phyloP scores from a whole-genome alignment of 1,140 invertebrate species.

The Sinella curviseta region DNA sequence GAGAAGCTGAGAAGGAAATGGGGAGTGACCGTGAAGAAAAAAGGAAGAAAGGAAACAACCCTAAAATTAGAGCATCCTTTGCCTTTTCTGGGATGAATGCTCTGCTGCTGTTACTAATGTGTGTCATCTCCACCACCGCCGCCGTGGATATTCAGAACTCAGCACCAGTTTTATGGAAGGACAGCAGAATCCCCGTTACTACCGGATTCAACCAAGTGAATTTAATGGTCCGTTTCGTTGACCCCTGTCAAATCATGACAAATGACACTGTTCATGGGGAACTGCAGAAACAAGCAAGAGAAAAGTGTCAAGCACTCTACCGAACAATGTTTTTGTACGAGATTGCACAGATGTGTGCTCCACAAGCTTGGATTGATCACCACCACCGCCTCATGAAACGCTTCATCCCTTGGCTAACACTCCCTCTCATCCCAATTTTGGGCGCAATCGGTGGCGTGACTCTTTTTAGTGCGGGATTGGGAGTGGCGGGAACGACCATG shows the following conservation, averaged over 20 bases:
- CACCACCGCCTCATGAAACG: background rate
- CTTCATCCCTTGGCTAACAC: too few species aligned
- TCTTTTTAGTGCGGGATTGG: background rate
- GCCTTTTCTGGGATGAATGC: too few species aligned
- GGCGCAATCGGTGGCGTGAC: background rate
- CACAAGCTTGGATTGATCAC: background rate
- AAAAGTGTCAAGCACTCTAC: too few species aligned
- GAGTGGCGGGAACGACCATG: background rate
- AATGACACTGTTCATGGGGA: background rate
- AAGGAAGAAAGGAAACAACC: too few species aligned
- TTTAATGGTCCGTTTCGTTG: background rate
- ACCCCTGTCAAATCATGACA: slow-evolving; percentile 5
- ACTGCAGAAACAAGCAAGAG: background rate
- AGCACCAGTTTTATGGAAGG: slow-evolving; percentile 3
- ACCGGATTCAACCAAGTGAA: background rate
- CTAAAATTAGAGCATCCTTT: too few species aligned
- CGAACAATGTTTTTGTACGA: slow-evolving; percentile 13
- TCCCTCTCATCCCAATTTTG: background rate
- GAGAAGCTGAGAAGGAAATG: too few species aligned
- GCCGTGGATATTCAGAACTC: too few species aligned
- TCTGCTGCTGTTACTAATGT: too few species aligned
- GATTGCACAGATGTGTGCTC: slow-evolving; percentile 22
- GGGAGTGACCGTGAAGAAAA: too few species aligned
- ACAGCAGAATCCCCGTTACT: background rate
- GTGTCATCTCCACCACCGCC: too few species aligned